phyloP scores from a whole-genome alignment of 2,888 invertebrate genomes.

The Eustalomyia histrio region DNA sequence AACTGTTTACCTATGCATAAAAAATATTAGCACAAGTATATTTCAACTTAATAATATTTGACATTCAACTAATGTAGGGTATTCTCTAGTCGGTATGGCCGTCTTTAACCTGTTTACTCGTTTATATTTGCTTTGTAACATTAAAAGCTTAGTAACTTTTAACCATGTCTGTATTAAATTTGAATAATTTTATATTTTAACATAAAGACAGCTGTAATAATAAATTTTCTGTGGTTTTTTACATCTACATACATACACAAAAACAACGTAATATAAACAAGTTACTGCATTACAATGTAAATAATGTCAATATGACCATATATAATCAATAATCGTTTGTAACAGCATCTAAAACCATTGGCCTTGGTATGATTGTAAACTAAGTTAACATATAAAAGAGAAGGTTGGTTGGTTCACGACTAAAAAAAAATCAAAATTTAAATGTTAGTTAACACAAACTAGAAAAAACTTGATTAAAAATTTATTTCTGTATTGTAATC shows the following conservation, averaged over 20 bases:
- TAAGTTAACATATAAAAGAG: constrained; percentile 18
- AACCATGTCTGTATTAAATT: too few relatives aligned
- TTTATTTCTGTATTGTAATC: neutral
- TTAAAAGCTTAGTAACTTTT: too few relatives aligned
- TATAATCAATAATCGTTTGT: constrained; percentile 29
- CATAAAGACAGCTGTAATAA: constrained; percentile 36
- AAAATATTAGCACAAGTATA: too few relatives aligned
- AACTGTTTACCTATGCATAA: too few relatives aligned
- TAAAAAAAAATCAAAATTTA: neutral
- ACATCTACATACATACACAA: neutral
- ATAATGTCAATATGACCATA: constrained; percentile 20
- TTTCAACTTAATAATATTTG: too few relatives aligned
- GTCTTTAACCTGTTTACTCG: too few relatives aligned
- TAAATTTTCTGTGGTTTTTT: constrained; percentile 31
- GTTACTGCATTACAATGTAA: constrained; percentile 35
- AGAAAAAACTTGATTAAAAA: constrained; percentile 35
- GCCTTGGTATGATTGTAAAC: constrained; percentile 37
- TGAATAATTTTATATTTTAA: neutral
- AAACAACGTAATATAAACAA: constrained; percentile 12
- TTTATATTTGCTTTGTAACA: too few relatives aligned
- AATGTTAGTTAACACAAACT: constrained; percentile 3
- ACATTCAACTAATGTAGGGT: too few relatives aligned
- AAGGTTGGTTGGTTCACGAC: neutral
- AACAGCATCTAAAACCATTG: constrained; percentile 34
- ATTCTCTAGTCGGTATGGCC: too few relatives aligned